A percentile compares a stretch with the other conserved stretches of the same genome.
phyloP scores from a whole-genome alignment of 1,140 invertebrate species.

The Harlomillsia oculata region DNA sequence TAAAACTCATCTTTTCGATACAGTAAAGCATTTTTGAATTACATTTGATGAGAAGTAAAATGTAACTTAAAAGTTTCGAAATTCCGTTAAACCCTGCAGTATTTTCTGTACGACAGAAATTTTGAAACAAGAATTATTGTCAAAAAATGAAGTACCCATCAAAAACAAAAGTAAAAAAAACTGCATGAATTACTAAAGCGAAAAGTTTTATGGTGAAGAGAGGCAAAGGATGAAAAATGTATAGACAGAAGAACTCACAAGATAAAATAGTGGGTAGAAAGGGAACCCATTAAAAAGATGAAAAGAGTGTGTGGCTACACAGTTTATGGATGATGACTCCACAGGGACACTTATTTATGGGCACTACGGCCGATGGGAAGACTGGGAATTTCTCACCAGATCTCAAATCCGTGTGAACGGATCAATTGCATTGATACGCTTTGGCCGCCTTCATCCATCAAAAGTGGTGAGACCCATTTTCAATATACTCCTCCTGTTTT shows the following conservation, averaged over 20 bases:
- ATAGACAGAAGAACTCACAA: background rate
- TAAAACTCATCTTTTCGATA: too few species aligned
- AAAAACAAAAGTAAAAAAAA: too few species aligned
- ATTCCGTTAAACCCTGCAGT: too few species aligned
- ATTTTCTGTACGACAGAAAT: too few species aligned
- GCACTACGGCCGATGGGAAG: slow-evolving; percentile 26
- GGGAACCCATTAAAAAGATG: slow-evolving; percentile 21
- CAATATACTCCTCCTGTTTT: too few species aligned
- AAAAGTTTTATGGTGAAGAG: background rate
- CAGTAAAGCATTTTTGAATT: too few species aligned
- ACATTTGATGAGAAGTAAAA: too few species aligned
- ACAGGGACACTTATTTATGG: slow-evolving; percentile 34
- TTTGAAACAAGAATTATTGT: too few species aligned
- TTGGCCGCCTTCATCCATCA: slow-evolving; percentile 27
- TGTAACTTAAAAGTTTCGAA: too few species aligned
- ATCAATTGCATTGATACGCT: slow-evolving; percentile 26
- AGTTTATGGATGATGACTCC: slow-evolving; percentile 16
- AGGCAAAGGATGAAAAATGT: background rate
- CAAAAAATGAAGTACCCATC: too few species aligned
- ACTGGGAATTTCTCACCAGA: slow-evolving; percentile 18
- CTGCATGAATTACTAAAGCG: too few species aligned
- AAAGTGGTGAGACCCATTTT: slow-evolving; percentile 24
- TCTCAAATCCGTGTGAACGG: slow-evolving; percentile 16
- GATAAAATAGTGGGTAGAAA: slow-evolving; percentile 11
- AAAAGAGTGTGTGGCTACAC: slow-evolving; percentile 21